Conservation (phyloP, 2,888 invertebrate species). For the Hirudinaria manillensis region DNA sequence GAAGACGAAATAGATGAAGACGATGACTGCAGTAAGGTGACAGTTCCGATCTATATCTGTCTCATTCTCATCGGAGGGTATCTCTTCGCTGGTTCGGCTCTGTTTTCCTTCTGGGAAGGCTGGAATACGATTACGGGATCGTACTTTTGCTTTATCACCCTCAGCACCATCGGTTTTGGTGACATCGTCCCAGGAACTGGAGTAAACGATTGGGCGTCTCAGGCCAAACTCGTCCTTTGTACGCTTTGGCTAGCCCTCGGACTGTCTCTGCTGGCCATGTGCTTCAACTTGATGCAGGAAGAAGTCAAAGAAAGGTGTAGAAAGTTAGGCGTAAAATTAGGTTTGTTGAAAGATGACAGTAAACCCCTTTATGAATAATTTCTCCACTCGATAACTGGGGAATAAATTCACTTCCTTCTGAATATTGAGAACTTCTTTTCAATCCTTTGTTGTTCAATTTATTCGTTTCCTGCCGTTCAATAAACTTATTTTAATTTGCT, state of each 20-base stretch:
- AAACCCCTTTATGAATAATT: neutral
- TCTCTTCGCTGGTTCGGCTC: constrained; percentile 78
- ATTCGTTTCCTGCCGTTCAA: too few species aligned
- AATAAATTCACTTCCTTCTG: too few species aligned
- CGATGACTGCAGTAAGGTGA: constrained; percentile 41
- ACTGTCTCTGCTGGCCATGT: constrained; percentile 55
- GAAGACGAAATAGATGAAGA: constrained; percentile 33
- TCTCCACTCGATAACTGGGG: too few species aligned
- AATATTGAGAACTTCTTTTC: too few species aligned
- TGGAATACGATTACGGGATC: constrained; percentile 83
- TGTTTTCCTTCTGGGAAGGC: constrained; percentile 85
- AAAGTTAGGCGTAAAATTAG: constrained; percentile 49
- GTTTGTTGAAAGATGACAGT: constrained; percentile 44
- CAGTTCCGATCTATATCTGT: constrained; percentile 80
- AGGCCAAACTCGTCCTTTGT: constrained; percentile 48
- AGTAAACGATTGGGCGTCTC: constrained; percentile 47
- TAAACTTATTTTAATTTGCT: too few species aligned
- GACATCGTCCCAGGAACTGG: constrained; percentile 53
- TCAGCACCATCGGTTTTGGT: constrained; percentile 55
- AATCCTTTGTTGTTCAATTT: too few species aligned
- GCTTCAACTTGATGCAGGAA: constrained; percentile 55
- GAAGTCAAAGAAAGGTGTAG: constrained; percentile 51
- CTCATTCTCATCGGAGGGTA: constrained; percentile 81
- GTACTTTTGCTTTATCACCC: constrained; percentile 56
- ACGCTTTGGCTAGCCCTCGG: constrained; percentile 54